Base-by-base conservation (phyloP, 2,797 vertebrate species). In the Danio jaintianensis region DNA sequence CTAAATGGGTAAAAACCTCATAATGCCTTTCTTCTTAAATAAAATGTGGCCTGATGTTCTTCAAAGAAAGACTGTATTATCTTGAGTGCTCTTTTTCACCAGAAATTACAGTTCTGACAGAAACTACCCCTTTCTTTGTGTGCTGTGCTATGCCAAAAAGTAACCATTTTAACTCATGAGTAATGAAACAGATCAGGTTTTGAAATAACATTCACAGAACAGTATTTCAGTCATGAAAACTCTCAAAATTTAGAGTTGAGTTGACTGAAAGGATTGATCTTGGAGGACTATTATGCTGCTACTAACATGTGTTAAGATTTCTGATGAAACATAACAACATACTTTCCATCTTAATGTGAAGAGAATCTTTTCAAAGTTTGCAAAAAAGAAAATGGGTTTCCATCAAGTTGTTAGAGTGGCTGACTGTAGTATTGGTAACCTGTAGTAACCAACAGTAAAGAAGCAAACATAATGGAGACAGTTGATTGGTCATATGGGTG, bases 61-160 rank as follows among this genome's bases (percentile, higher is more conserved):
- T 71, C 59, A 75, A 78, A 59, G 76, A 73, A 73, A 82, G 75
- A 82, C 80, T 82, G 69, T 64, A 79, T 59, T 80, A 45, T 77
- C 18, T 75, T 75, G 40, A 42, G 74, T 47, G 4, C 9, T 66
- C n/a, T 29, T 81, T 82, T 75, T 45, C 29, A 83, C 63, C 38
- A 68, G 53, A 82, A 82, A 79, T 83, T 36, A 84, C 70, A 79
- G 61, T 78, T 79, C 22, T 84, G 58, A 82, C 48, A 87, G 66
- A 78, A 79, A 62, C 55, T 82, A 80, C 73, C 76, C 82, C 88
- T 82, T 87, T 90, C 75, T 79, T 78, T 73, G 75, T 78, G 78
- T 88, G 29, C 78, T 87, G 22, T 58, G 92, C 90, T 92, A 92
- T 93, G 92, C 93, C 89, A 89, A 93, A 92, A 93, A 92, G 87